A percentile compares a stretch with the other conserved stretches of the same genome.
Evolutionary conservation across 2,113 vertebrate genomes (phyloP).

Genomic region (Alaudala cheleensis): DNA sequence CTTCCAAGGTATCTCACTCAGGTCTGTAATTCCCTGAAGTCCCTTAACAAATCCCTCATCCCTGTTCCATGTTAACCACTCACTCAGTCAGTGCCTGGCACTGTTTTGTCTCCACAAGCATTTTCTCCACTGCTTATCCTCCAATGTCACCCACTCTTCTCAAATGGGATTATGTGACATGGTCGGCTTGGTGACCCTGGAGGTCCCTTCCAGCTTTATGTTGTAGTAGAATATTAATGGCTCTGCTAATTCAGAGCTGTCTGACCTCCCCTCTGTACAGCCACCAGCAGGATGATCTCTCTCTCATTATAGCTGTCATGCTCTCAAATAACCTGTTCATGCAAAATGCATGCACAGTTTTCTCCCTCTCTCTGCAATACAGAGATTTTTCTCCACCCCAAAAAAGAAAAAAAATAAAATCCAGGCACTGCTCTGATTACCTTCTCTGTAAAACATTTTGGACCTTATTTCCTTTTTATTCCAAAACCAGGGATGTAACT

Average conservation of each 20-base stretch:
- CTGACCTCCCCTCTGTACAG: conserved; percentile 43
- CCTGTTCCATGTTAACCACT: not conserved
- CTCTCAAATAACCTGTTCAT: conserved; percentile 57
- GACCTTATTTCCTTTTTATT: not conserved
- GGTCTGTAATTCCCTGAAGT: not conserved
- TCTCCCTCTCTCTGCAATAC: not conserved
- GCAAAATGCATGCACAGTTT: conserved; percentile 38
- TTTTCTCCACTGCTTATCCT: not conserved
- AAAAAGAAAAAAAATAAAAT: not conserved
- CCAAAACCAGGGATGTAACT: not conserved
- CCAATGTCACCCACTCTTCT: conserved; percentile 21
- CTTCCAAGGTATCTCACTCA: not conserved
- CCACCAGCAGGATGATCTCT: conserved; percentile 49
- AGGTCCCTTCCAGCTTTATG: conserved; percentile 54
- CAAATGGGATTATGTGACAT: conserved; percentile 43
- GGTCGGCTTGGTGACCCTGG: conserved; percentile 52
- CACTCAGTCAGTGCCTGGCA: not conserved
- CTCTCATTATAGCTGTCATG: conserved; percentile 20
- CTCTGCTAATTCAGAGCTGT: conserved; percentile 55
- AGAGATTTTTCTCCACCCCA: not conserved
- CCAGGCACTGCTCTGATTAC: not conserved
- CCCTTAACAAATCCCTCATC: not conserved
- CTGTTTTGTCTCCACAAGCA: not conserved
- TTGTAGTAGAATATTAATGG: conserved; percentile 63
- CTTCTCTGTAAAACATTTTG: not conserved